Base-by-base conservation (phyloP, 2,797 vertebrate genomes). In the Pantherophis vulpinus region DNA sequence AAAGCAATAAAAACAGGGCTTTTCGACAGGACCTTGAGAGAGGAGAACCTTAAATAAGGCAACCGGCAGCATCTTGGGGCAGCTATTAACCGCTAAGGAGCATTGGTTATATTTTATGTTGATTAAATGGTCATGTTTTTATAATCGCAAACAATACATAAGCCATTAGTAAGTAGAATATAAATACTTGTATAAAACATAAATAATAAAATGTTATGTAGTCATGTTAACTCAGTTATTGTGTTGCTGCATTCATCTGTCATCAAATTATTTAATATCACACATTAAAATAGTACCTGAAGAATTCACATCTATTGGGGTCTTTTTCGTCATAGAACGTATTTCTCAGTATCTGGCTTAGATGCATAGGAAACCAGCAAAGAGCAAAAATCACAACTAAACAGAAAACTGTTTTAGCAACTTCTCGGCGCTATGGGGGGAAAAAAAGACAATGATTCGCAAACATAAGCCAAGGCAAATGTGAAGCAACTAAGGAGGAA, bases 361-460 rank as follows among this genome's bases (percentile, higher is more conserved):
- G 97, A 95, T 99, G 99, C 93, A 99, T 97, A 54, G 99, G 99
- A 96, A 99, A 99, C 99, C 99, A 99, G 97, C 99, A 99, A 47
- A 99, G 98, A 88, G 99, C 99, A 96, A 99, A 99, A 96, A 99
- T 99, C 90, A 99, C 98, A 5, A 99, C 99, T 59, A 99, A 98
- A 95, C 99, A 99, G 98, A 99, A 99, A 93, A 99, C 99, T 0
- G 99, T 99, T 97, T 99, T 99, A 92, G 99, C 99, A 95, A 99
- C 99, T 97, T 99, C 99, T 96, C 99, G 98, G n/a, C 99, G 98
- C 99, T 99, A 83, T 10, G 97, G 89, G 96, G 92, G 58, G 95
- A 94, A 42, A 66, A 89, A 88, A 94, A 59, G 47, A 87, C 95
- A 93, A 94, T 86, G 55, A 56, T 18, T 59, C 20, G 42, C 6